Base-by-base conservation (phyloP, 2,797 vertebrate species). In the Australoheros facetus region DNA sequence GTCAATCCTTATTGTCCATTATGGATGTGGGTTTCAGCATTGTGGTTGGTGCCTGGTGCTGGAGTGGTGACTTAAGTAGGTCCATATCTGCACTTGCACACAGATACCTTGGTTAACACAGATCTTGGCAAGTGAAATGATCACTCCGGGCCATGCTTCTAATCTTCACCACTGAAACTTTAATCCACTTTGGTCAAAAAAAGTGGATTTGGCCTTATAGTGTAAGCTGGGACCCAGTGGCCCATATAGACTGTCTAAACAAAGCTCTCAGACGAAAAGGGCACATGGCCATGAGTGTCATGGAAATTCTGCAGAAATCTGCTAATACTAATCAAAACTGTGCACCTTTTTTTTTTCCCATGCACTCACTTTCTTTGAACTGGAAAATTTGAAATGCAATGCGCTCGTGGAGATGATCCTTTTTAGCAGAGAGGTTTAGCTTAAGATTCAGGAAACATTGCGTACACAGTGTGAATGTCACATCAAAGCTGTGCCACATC, bases 171-270 rank as follows among this genome's bases (percentile, higher is more conserved):
- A 54, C 78, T 87, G 57, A 86, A 78, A 81, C 59, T 84, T 90
- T 91, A 94, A 93, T 94, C 91, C 91, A 87, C 74, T 85, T 90
- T 91, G 80, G 92, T 87, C 80, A 86, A 85, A 91, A 86, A 64
- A 86, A 88, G 88, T 92, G 89, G 87, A 90, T 93, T 92, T 89
- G 80, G 69, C 4, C 10, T 78, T 72, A 32, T 17, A 23, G 69
- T 53, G 64, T 74, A 75, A 71, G 69, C n/a, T 75, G 78, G 79
- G 70, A 85, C 53, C 64, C 39, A 73, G 56, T 88, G 82, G 84
- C 90, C 88, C 83, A 89, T 77, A 91, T 86, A 78, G 53, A 75
- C 64, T 9, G 51, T 16, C 74, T 75, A 69, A 77, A 73, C 77
- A 86, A 84, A 79, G 60, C 48, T 82, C 12, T 48, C 17, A 14